Evolutionary conservation across 1,140 invertebrate species (phyloP).

Genomic region (Luehdorfia chinensis): DNA sequence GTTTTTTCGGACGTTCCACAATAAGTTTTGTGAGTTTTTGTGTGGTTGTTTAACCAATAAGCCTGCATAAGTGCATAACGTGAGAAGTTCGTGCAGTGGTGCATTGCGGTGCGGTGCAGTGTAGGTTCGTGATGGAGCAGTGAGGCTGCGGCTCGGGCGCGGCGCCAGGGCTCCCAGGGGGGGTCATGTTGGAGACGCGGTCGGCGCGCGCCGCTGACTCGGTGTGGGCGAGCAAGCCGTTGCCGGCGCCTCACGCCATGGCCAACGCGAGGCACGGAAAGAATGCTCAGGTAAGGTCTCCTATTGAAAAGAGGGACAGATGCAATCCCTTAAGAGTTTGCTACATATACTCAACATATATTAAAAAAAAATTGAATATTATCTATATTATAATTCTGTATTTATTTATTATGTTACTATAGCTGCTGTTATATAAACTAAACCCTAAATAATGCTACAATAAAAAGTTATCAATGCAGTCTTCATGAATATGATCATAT

Average conservation of each 20-base stretch:
- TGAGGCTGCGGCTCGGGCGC: constrained; percentile 41
- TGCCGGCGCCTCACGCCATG: constrained; percentile 76
- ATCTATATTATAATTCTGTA: no score
- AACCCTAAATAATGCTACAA: no score
- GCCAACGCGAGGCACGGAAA: constrained; percentile 74
- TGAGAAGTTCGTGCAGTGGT: constrained; percentile 32
- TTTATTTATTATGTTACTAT: no score
- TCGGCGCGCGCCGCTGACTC: constrained; percentile 73
- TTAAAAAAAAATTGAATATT: neutral
- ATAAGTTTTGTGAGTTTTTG: constrained; percentile 55
- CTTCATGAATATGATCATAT: no score
- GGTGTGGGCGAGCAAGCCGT: constrained; percentile 75
- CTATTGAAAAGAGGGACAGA: no score
- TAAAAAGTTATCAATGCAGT: no score
- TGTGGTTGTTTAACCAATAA: neutral
- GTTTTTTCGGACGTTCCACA: constrained; percentile 59
- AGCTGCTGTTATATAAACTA: no score
- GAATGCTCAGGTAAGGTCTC: constrained; percentile 56
- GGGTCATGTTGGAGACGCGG: constrained; percentile 78
- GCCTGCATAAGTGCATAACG: constrained; percentile 15
- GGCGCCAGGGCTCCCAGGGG: constrained; percentile 37
- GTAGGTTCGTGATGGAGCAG: constrained; percentile 49
- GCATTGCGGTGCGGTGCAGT: constrained; percentile 57
- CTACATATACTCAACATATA: no score
- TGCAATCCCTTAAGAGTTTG: no score